A percentile compares a stretch with the other conserved stretches of the same genome.
These are phyloP conservation scores for Hirtodrosophila confusa DNA, from an alignment of 2,888 invertebrate species.

Conservation along the genomic window DNA sequence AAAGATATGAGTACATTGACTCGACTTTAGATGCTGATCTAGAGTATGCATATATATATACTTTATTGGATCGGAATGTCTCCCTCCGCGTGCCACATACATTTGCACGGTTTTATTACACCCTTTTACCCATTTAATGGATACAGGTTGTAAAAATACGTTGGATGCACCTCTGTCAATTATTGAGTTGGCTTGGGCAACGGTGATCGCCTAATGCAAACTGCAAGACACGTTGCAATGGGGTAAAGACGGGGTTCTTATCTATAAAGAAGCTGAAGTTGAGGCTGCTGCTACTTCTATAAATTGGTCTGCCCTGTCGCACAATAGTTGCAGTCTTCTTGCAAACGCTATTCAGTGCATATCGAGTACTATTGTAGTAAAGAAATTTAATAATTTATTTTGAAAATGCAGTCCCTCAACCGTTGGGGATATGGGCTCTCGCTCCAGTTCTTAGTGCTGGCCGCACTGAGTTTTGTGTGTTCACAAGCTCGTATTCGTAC, in stretches of 20 bases:
- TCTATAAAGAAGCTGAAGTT: constrained; percentile 26
- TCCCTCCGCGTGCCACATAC: no score
- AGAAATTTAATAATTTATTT: background rate
- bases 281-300: constrained; percentile 32
- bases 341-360: constrained; percentile 31
- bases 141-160: no score
- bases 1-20: no score
- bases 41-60: no score
- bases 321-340: constrained; percentile 42
- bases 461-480: constrained; percentile 5
- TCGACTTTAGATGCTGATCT: no score
- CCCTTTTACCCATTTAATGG: no score
- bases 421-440: constrained; percentile 4
- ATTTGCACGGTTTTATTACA: no score
- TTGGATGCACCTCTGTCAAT: constrained; percentile 6
- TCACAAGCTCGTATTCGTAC: constrained; percentile 25
- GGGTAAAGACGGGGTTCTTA: constrained; percentile 35
- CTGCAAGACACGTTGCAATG: constrained; percentile 34
- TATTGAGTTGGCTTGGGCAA: constrained; percentile 32
- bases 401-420: constrained; percentile 21
- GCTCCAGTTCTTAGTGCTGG: constrained; percentile 23
- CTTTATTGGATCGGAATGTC: no score
- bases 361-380: constrained; percentile 1
- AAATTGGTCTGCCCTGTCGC: constrained; percentile 39
- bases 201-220: constrained; percentile 13